Evolutionary conservation across 2,888 invertebrate species (phyloP), one percentile per base, ranked within the genome.

Genomic region (Epinotia ramella): DNA sequence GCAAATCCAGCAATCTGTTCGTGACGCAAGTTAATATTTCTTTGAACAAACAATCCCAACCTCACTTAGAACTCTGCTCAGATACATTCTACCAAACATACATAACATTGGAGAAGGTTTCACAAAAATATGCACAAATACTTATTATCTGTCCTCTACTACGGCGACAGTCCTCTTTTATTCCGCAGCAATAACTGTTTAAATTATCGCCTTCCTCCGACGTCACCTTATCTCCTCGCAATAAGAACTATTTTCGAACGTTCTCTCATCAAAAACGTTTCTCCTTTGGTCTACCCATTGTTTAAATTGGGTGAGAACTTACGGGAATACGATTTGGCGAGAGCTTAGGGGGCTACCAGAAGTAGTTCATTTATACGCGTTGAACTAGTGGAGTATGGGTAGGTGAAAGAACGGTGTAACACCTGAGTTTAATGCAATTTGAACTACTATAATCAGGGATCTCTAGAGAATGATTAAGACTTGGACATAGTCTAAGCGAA

Each of bases 301-400:
- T 76, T 76, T 67, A 62, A 76, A 76, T 76, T 72, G 67, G 65
- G 24, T 71, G 60, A 46, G 66, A 76, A 72, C 71, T 76, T 72
- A 76, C 24, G 28, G 56, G 56, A 33, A 68, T n/a, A 49, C 57
- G 71, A 72, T 72, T 76, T 62, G 40, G 59, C 62, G 68, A 40
- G 63, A 71, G 66, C 66, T 76, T 20, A 57, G 60, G n/a, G 60
- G 46, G 69, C 46, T 59, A 72, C 18, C 33, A 65, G 28, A 9
- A 33, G 18, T 63, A 46, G 49, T 63, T 53, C 5, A 5, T n/a
- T 53, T 53, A 3, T 53, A n/a, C n/a, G 53, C n/a, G n/a, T n/a
- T n/a, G 53, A 53, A n/a, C 53, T n/a, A 9, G 40, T 40, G 7
- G 40, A 40, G 40, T 40, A 40, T 40, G 7, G 7, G 40, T 40